Evolutionary conservation across 2,888 invertebrate species (phyloP).

Genomic region (Suillia variegata): DNA sequence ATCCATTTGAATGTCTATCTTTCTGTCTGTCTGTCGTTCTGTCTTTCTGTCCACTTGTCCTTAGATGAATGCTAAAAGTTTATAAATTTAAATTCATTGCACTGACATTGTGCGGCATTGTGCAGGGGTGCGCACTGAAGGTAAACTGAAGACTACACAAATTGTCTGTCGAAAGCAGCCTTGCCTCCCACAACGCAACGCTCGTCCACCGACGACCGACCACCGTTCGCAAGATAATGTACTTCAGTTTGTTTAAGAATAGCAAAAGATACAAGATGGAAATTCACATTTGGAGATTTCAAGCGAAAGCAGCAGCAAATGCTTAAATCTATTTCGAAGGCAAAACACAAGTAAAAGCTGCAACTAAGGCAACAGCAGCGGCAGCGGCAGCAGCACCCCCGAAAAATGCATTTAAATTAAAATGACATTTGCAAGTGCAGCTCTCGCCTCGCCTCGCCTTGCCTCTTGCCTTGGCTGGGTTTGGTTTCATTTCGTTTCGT

Average conservation of each 20-base stretch:
- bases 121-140: too few species aligned
- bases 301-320: background rate
- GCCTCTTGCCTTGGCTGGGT: too few species aligned
- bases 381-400: background rate
- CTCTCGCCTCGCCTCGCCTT: too few species aligned
- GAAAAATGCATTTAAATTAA: slow-evolving; percentile 32
- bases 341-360: background rate
- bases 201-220: background rate
- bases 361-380: background rate
- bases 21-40: too few species aligned
- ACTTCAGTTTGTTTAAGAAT: background rate
- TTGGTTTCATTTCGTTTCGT: too few species aligned
- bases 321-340: background rate
- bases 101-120: slow-evolving; percentile 9
- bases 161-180: background rate
- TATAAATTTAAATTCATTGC: slow-evolving; percentile 31
- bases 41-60: too few species aligned
- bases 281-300: too few species aligned
- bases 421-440: slow-evolving; percentile 32
- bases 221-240: background rate
- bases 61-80: slow-evolving; percentile 20
- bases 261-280: too few species aligned
- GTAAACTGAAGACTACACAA: too few species aligned
- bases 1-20: too few species aligned
- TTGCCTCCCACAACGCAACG: background rate